Evolutionary conservation across 2,113 vertebrate species (phyloP).

Genomic region (Felis chaus): DNA sequence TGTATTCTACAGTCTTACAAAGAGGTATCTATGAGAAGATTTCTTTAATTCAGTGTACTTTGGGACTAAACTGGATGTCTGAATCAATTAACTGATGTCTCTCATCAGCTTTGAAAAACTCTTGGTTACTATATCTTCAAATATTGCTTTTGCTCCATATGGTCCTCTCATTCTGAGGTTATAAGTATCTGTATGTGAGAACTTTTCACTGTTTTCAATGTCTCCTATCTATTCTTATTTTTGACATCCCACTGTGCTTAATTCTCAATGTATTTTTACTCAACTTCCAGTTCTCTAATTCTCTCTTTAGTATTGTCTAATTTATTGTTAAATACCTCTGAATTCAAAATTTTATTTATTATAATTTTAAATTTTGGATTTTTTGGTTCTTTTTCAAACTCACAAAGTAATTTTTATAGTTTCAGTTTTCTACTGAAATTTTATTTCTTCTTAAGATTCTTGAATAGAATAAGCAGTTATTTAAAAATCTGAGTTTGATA

Average conservation of each 20-base stretch:
- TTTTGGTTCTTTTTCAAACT: background rate
- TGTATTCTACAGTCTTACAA: background rate
- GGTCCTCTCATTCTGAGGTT: background rate
- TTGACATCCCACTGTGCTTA: background rate
- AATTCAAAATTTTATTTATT: constrained; percentile 3
- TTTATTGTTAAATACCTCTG: background rate
- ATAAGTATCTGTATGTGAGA: background rate
- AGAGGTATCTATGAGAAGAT: background rate
- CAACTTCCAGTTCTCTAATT: background rate
- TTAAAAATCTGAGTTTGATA: background rate
- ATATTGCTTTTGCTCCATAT: background rate
- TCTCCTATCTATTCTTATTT: background rate
- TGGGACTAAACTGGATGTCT: background rate
- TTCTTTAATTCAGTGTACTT: background rate
- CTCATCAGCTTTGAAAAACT: background rate
- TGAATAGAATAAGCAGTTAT: background rate
- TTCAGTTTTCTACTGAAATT: background rate
- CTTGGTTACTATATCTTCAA: background rate
- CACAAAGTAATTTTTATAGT: background rate
- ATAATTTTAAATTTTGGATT: background rate
- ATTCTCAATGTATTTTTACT: background rate
- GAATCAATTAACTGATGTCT: background rate
- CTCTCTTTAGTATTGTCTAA: background rate
- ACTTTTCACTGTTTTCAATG: background rate
- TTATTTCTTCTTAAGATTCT: background rate